A percentile compares a stretch with the other conserved stretches of the same genome.
Evolutionary conservation across 92 coral and sea anemone species (phyloP).

Genomic region (Siderastrea radians): DNA sequence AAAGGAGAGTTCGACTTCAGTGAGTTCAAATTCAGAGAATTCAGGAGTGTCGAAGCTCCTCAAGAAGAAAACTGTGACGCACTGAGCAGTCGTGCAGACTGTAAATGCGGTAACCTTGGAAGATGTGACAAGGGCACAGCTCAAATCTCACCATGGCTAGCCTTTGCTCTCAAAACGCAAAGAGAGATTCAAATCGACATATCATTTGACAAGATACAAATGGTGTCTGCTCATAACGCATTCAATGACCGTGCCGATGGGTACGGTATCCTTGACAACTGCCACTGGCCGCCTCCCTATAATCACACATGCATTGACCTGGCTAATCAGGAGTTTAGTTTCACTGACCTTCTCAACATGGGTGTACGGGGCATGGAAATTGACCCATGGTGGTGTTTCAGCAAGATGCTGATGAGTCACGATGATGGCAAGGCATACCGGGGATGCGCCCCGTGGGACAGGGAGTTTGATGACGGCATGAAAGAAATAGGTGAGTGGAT

Average conservation of each 20-base stretch:
- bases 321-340: slow-evolving; percentile 93
- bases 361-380: slow-evolving; percentile 86
- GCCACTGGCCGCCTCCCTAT: slow-evolving; percentile 94
- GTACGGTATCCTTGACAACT: slow-evolving; percentile 78
- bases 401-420: slow-evolving; percentile 89
- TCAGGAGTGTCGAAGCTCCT: not conserved
- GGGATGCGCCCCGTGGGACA: slow-evolving; percentile 94
- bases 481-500: slow-evolving; percentile 90
- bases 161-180: slow-evolving; percentile 88
- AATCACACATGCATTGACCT: slow-evolving; percentile 70
- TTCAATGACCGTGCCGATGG: slow-evolving; percentile 88
- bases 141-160: slow-evolving; percentile 77
- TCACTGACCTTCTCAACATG: slow-evolving; percentile 86
- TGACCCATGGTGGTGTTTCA: slow-evolving; percentile 97
- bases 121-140: slow-evolving; percentile 84
- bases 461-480: slow-evolving; percentile 83
- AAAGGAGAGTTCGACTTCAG: slow-evolving; percentile 15
- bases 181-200: slow-evolving; percentile 73
- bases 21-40: slow-evolving; percentile 37
- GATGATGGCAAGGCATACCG: slow-evolving; percentile 71
- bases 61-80: slow-evolving; percentile 65
- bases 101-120: slow-evolving; percentile 77
- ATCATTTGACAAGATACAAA: slow-evolving; percentile 75
- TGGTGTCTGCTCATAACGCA: slow-evolving; percentile 90
- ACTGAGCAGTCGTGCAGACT: slow-evolving; percentile 80